Evolutionary conservation across 2,113 vertebrate genomes (phyloP).

Genomic region (Epinephelus fuscoguttatus): DNA sequence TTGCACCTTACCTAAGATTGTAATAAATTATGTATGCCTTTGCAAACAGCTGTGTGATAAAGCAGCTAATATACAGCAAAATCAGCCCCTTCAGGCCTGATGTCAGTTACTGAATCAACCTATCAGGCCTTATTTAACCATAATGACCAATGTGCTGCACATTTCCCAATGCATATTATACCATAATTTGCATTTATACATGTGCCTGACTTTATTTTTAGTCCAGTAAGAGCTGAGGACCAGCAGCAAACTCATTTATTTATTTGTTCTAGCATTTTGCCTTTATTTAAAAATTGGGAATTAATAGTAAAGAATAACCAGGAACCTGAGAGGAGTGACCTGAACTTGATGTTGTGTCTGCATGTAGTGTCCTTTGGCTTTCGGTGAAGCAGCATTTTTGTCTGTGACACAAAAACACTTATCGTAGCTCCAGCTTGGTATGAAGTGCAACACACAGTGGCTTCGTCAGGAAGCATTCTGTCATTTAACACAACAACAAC

Average conservation of each 20-base stretch:
- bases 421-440: no score
- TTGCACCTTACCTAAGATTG: not conserved
- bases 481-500: no score
- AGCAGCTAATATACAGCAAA: not conserved
- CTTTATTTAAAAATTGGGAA: not conserved
- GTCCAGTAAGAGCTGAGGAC: not conserved
- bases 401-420: no score
- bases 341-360: no score
- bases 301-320: not conserved
- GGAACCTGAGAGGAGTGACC: no score
- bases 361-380: no score
- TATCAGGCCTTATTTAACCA: not conserved
- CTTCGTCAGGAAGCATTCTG: no score
- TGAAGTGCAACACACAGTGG: no score
- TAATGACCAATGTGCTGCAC: constrained; percentile 13
- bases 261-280: not conserved
- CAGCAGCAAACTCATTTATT: not conserved
- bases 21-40: constrained; percentile 5
- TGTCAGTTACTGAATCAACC: not conserved
- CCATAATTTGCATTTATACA: not conserved
- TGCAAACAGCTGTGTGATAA: constrained; percentile 2
- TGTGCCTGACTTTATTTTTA: not conserved
- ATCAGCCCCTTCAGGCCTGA: constrained; percentile 8
- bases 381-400: no score
- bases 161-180: not conserved